Evolutionary conservation across 2,797 vertebrate species (phyloP).

Genomic region (Sarcophilus harrisii): DNA sequence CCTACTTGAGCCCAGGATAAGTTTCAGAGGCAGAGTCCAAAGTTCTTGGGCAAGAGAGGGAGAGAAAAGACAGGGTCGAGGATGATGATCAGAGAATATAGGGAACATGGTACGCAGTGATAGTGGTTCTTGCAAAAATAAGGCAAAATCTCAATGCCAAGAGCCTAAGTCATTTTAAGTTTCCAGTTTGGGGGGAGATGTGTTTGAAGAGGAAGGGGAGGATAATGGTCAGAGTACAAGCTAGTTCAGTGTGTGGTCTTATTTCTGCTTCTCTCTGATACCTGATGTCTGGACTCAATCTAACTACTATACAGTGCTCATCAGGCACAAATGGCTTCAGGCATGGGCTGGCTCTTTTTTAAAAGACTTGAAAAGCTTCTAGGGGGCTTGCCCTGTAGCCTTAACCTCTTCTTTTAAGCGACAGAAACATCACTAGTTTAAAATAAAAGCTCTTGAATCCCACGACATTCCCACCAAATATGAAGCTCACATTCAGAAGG

Average conservation of each 20-base stretch:
- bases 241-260: background rate
- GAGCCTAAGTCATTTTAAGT: background rate
- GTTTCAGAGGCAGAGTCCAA: background rate
- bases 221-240: background rate
- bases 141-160: background rate
- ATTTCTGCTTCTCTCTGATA: background rate
- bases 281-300: background rate
- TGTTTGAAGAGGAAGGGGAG: background rate
- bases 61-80: background rate
- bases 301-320: background rate
- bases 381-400: background rate
- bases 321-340: background rate
- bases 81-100: background rate
- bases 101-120: background rate
- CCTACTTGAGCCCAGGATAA: background rate
- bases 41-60: background rate
- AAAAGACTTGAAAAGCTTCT: background rate
- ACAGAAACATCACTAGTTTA: background rate
- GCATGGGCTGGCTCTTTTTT: background rate
- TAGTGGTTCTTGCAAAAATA: background rate
- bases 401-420: background rate
- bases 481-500: rapidly evolving
- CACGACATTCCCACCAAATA: rapidly evolving
- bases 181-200: background rate
- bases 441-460: background rate